A percentile compares a stretch with the other conserved stretches of the same genome.
Conservation (phyloP, 2,888 invertebrate species). For the Chalcosyrphus nemorum region DNA sequence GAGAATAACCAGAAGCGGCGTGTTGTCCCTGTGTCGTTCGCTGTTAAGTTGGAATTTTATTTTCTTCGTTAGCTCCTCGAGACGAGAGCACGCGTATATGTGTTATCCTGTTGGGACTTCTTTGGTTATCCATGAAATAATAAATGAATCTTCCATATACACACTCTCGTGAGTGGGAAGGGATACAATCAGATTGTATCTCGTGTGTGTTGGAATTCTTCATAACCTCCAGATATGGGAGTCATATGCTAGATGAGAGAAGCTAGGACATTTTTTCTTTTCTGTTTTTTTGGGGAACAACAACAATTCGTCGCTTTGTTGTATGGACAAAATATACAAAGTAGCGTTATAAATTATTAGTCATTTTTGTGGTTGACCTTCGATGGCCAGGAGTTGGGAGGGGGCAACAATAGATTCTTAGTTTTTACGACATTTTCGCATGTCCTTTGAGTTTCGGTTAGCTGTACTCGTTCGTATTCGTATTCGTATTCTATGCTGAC, state of each 20-base stretch:
- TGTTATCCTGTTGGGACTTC: constrained; percentile 62
- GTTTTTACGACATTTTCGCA: constrained; percentile 69
- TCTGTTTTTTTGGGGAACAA: constrained; percentile 1
- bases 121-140: constrained; percentile 72
- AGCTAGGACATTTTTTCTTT: constrained; percentile 7
- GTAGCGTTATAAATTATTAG: constrained; percentile 72
- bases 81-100: constrained; percentile 38
- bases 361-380: constrained; percentile 69
- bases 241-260: constrained; percentile 50
- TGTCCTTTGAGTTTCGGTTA: constrained; percentile 58
- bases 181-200: constrained; percentile 68
- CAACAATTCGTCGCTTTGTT: constrained; percentile 51
- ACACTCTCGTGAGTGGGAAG: constrained; percentile 14
- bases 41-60: constrained; percentile 67
- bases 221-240: constrained; percentile 40
- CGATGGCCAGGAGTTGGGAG: constrained; percentile 22
- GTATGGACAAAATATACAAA: constrained; percentile 60
- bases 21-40: neutral
- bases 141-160: constrained; percentile 69
- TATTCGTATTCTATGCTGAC: neutral
- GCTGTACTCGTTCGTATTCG: neutral
- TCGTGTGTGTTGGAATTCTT: constrained; percentile 52
- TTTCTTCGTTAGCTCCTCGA: constrained; percentile 38
- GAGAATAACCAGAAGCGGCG: constrained; percentile 10
- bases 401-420: constrained; percentile 50